Base-by-base conservation (phyloP, 1,140 invertebrate species). In the Heterodera schachtii region DNA sequence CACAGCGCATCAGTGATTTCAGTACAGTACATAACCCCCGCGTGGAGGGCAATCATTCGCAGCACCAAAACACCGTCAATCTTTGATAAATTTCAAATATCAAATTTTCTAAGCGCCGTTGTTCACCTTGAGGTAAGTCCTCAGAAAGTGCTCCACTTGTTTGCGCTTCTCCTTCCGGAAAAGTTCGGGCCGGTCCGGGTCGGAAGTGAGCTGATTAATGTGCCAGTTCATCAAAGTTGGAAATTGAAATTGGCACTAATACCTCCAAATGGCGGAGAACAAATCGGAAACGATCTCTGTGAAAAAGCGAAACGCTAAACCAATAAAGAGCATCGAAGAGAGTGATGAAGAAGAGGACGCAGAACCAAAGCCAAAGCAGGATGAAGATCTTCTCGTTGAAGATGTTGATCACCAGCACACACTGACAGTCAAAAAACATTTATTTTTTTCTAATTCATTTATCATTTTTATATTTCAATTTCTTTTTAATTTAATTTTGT, bases 291-390 rank as follows among this genome's bases (percentile, higher is more conserved):
- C 88, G 77, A 73, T 89, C 88, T 21, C 88, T 83, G 81, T 90
- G 90, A 78, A 90, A 89, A 64, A 89, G 66, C 11, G 87, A 88
- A 73, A 89, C 89, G 67, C 83, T 87, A 67, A 90, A 90, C 88
- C 88, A 89, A 77, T 89, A 89, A 41, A 89, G 75, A 7, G 82
- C 88, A 79, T 89, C 89, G 49, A 91, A 89, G 73, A 90, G 86
- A 13, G 91, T 90, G n/a, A 91, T 86, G 16, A 91, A 86, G 78
- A 91, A 90, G n/a, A 92, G 87, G 75, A 92, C 90, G 5, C 91
- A 89, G 57, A 91, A 91, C 92, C 92, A 92, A 80, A 92, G 91
- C 92, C 92, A 92, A 43, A 92, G 84, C 71, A 92, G 74, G 73
- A 90, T 90, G 82, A 91, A 91, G 41, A 91, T 91, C 80, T 91